Conservation (phyloP, 2,888 invertebrate species). For the Apotomis capreana region DNA sequence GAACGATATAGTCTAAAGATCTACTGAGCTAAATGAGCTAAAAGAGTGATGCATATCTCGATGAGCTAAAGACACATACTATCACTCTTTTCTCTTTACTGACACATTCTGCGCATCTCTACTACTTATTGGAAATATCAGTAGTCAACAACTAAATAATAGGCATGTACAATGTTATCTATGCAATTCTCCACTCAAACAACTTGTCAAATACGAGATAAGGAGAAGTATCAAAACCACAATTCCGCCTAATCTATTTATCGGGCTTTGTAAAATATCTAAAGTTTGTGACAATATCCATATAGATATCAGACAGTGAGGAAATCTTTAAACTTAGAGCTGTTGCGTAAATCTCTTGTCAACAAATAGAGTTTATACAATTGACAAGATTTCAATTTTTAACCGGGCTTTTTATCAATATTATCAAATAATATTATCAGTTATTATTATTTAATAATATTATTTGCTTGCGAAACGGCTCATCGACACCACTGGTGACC, state of each 20-base stretch:
- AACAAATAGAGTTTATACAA: not conserved
- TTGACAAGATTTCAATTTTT: not conserved
- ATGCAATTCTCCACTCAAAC: not conserved
- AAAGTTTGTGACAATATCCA: conserved; percentile 17
- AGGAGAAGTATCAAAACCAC: conserved; percentile 6
- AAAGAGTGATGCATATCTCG: too few relatives aligned
- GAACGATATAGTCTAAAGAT: too few relatives aligned
- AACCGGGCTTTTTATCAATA: too few relatives aligned
- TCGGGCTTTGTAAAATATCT: conserved; percentile 14
- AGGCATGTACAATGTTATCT: conserved; percentile 1
- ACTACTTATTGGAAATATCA: not conserved
- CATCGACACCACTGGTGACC: too few relatives aligned
- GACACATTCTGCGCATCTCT: too few relatives aligned
- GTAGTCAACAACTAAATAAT: not conserved
- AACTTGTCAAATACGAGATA: conserved; percentile 9
- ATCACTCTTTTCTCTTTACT: too few relatives aligned
- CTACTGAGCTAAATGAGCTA: too few relatives aligned
- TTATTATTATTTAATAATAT: too few relatives aligned
- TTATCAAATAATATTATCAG: too few relatives aligned
- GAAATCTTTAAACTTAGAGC: not conserved
- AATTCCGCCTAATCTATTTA: conserved; percentile 18
- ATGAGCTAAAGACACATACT: too few relatives aligned
- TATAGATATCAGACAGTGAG: conserved; percentile 5
- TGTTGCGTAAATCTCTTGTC: not conserved
- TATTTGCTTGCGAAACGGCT: too few relatives aligned